These are phyloP conservation scores for Coccyzus lansbergi DNA, from an alignment of 2,797 vertebrate genomes.

Conservation along the genomic window DNA sequence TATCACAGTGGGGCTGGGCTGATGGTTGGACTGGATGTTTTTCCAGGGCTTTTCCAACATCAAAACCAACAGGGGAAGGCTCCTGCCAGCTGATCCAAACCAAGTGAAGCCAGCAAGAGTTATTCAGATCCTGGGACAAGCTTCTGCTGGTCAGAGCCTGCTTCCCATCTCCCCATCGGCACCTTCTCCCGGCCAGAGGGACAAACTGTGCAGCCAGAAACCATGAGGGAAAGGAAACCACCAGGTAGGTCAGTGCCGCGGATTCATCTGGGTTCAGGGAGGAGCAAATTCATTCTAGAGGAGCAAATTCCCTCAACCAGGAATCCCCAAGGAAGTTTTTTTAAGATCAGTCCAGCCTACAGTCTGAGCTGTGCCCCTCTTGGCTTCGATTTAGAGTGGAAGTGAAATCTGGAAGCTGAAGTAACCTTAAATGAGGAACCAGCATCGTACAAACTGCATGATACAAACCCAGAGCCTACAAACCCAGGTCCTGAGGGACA, in stretches of 20 bases:
- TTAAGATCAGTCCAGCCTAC: neutral
- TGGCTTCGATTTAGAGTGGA: neutral
- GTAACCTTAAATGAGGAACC: neutral
- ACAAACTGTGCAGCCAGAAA: neutral
- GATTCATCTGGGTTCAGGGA: too few relatives aligned
- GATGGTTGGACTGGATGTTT: too few relatives aligned
- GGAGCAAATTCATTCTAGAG: too few relatives aligned
- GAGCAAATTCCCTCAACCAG: neutral
- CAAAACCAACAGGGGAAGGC: neutral
- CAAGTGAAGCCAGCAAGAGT: neutral
- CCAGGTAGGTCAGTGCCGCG: accelerated
- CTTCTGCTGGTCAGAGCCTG: accelerated
- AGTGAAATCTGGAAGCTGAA: neutral
- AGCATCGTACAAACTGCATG: neutral
- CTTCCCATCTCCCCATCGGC: neutral
- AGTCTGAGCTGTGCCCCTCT: neutral
- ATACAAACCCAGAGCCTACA: neutral
- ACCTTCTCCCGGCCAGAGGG: neutral
- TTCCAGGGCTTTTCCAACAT: too few relatives aligned
- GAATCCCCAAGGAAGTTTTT: neutral
- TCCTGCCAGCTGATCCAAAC: neutral
- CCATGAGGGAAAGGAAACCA: neutral
- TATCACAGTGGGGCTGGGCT: too few relatives aligned
- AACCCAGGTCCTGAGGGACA: too few relatives aligned
- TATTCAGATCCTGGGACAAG: neutral